Evolutionary conservation across 2,888 invertebrate species (phyloP), one percentile per base, ranked within the genome.

Genomic region (Drosophila yooni): DNA sequence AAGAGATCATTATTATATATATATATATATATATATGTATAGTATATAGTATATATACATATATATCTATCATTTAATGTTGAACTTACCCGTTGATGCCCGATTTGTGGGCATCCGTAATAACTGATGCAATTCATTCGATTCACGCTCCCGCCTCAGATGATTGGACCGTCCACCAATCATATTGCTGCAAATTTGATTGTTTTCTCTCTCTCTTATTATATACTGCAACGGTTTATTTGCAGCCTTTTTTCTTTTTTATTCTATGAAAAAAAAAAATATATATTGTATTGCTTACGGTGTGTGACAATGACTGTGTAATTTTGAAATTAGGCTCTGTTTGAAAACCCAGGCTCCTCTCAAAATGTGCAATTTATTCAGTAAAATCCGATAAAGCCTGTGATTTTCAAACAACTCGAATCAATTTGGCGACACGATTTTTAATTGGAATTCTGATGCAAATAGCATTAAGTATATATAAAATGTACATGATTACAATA

Each of bases 121-220:
- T 2, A 62, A 54, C 50, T 84, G 84, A 3, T 82, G 62, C 18
- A 82, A 43, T 7, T 67, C 76, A 18, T 84, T 79, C 3, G 53
- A 33, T 1, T 62, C 67, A 1, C 70, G 68, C 0, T 86, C 73
- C 43, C 50, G 70, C n/a, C 72, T 54, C 57, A 67, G n/a, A 2
- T 63, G 48, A 56, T 53, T 67, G 7, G 59, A 38, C 11, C 86
- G 80, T 27, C 61, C 33, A 31, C 85, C 82, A 62, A 71, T 70
- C 89, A 86, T 78, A 5, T 40, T 59, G 40, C 18, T 7, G 36
- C 54, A 36, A 36, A 10, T 18, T 36, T 11, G 5, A 6, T 48
- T 48, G 13, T 34, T 59, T 33, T 38, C 10, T 4, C 21, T 21
- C 21, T 50, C 15, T 31, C 21, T 15, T 21, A 3, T 13, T 43